Evolutionary conservation across 2,888 invertebrate species (phyloP).

Genomic region (Copidosoma aretas): DNA sequence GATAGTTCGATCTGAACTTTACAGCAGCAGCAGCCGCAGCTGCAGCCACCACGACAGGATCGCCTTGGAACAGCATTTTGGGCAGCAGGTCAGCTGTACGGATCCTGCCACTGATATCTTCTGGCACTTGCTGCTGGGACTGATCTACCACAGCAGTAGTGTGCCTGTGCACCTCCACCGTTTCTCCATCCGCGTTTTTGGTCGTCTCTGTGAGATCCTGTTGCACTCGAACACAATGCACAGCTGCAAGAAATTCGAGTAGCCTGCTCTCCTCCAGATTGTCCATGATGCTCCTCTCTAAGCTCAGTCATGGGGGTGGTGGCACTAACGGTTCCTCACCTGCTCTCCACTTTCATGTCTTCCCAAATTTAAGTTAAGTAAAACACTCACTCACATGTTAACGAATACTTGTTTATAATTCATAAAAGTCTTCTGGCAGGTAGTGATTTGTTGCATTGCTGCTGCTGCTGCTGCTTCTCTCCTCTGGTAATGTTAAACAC

Average conservation of each 20-base stretch:
- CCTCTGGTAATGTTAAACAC: too few relatives aligned
- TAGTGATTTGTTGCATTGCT: too few relatives aligned
- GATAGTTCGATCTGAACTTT: conserved; percentile 51
- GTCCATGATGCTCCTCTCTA: conserved; percentile 35
- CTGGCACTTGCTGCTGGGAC: neutral
- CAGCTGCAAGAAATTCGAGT: neutral
- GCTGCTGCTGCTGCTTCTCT: too few relatives aligned
- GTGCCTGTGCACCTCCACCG: neutral
- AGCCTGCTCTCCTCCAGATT: neutral
- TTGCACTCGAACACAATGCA: neutral
- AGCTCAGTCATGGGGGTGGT: too few relatives aligned
- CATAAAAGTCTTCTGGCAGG: too few relatives aligned
- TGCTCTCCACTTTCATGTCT: too few relatives aligned
- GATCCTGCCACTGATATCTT: neutral
- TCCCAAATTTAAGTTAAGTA: too few relatives aligned
- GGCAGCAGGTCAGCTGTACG: conserved; percentile 9
- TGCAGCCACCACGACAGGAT: conserved; percentile 34
- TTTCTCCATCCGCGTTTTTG: neutral
- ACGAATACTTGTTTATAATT: too few relatives aligned
- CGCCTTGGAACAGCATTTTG: conserved; percentile 24
- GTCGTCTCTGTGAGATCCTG: neutral
- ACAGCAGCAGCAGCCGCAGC: conserved; percentile 38
- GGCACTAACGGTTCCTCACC: too few relatives aligned
- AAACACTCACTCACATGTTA: too few relatives aligned
- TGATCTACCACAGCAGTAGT: neutral